These are phyloP conservation scores for Pycnomerus fuliginosus DNA, from an alignment of 2,888 invertebrate genomes.

Conservation along the genomic window DNA sequence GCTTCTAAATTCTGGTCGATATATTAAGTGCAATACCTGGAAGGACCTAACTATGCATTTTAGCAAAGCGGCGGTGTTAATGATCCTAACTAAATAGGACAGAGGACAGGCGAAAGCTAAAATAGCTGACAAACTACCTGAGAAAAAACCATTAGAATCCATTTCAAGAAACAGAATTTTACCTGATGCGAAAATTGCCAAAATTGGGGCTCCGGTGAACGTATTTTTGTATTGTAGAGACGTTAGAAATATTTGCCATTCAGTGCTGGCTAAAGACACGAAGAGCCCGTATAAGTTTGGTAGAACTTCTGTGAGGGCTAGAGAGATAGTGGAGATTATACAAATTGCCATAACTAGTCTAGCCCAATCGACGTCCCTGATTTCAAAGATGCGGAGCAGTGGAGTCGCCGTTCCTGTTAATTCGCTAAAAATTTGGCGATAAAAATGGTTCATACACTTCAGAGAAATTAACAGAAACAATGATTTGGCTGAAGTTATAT, in stretches of 20 bases:
- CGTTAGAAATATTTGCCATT: constrained; percentile 63
- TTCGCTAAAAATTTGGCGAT: constrained; percentile 56
- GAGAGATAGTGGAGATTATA: constrained; percentile 60
- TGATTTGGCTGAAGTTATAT: no score
- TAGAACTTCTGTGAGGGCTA: constrained; percentile 64
- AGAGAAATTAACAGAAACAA: no score
- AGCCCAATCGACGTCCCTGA: constrained; percentile 62
- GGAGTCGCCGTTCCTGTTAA: constrained; percentile 61
- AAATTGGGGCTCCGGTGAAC: constrained; percentile 62
- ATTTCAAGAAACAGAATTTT: no score
- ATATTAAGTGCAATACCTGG: constrained; percentile 54
- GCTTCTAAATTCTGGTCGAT: constrained; percentile 58
- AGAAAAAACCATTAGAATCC: constrained; percentile 28
- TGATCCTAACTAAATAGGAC: constrained; percentile 61
- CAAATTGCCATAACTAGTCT: constrained; percentile 61
- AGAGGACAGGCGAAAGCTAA: constrained; percentile 65
- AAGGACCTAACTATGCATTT: constrained; percentile 44
- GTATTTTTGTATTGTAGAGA: constrained; percentile 62
- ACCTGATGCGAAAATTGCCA: constrained; percentile 66
- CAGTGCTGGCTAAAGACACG: constrained; percentile 60
- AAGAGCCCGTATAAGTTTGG: constrained; percentile 59
- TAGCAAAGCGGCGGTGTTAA: constrained; percentile 59
- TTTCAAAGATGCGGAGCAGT: constrained; percentile 61
- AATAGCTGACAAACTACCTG: constrained; percentile 63
- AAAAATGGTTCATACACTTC: no score